Percentiles rank a stretch among this genome's conserved stretches.
Conservation (phyloP, 2,113 vertebrate genomes). For the Hiodon tergisus region DNA sequence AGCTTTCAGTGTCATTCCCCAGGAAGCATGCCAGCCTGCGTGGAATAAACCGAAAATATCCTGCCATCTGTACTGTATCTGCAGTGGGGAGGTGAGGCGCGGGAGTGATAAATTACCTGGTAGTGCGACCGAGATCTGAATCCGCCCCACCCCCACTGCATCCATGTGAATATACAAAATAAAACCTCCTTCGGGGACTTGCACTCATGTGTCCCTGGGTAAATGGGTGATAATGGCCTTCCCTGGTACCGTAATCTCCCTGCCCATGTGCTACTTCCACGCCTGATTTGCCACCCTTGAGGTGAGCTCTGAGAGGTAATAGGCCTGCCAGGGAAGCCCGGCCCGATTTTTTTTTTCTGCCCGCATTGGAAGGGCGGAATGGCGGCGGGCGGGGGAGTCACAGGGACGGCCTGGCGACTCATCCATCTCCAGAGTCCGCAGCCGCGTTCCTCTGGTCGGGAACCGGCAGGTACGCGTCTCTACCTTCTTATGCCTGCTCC, state of each 20-base stretch:
- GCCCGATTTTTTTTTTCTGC: too few relatives aligned
- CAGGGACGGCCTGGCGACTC: slow-evolving; percentile 14
- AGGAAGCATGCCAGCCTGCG: slow-evolving; percentile 22
- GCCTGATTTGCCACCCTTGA: slow-evolving; percentile 15
- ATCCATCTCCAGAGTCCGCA: slow-evolving; percentile 15
- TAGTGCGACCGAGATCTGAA: slow-evolving; percentile 40
- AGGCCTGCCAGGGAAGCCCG: slow-evolving; percentile 10
- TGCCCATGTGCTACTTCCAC: slow-evolving; percentile 22
- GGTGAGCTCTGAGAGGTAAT: slow-evolving; percentile 27
- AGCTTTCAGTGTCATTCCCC: slow-evolving; percentile 28
- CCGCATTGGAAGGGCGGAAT: background rate
- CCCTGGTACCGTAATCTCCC: slow-evolving; percentile 44
- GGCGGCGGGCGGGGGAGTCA: background rate
- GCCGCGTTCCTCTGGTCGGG: background rate
- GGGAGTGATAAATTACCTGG: slow-evolving; percentile 52
- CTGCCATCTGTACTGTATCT: slow-evolving; percentile 44
- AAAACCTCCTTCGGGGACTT: slow-evolving; percentile 38
- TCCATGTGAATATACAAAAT: slow-evolving; percentile 30
- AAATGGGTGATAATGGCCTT: slow-evolving; percentile 47
- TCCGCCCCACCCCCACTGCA: slow-evolving; percentile 25
- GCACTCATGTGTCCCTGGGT: slow-evolving; percentile 35
- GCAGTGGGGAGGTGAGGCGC: slow-evolving; percentile 33
- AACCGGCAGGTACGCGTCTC: too few relatives aligned
- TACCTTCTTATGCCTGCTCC: too few relatives aligned
- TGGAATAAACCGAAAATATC: slow-evolving; percentile 45